Conservation (phyloP, 2,797 vertebrate species). For the Sebastes diaconus region DNA sequence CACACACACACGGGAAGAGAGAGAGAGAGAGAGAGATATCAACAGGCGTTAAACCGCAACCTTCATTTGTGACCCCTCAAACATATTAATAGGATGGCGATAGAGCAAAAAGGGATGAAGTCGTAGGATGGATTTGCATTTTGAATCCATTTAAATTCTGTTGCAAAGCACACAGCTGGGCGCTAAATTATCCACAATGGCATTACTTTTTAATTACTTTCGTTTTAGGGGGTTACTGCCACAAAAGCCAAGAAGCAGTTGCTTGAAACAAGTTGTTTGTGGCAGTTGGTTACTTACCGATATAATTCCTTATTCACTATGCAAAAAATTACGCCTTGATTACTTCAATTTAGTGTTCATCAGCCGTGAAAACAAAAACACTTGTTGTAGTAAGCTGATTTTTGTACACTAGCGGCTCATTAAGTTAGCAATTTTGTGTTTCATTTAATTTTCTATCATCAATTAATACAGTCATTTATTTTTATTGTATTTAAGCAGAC, state of each 20-base stretch:
- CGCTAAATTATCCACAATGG: constrained; percentile 43
- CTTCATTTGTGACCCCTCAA: constrained; percentile 15
- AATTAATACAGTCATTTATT: constrained; percentile 32
- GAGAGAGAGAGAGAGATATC: constrained; percentile 4
- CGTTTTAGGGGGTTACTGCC: constrained; percentile 25
- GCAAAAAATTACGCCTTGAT: constrained; percentile 34
- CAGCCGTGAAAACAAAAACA: constrained; percentile 25
- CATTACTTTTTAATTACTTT: constrained; percentile 58
- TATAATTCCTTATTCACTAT: constrained; percentile 40
- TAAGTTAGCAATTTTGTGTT: constrained; percentile 26
- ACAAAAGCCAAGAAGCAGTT: constrained; percentile 30
- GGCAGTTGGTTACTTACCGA: constrained; percentile 28
- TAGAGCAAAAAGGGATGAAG: not conserved
- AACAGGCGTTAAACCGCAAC: constrained; percentile 11
- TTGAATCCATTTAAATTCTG: constrained; percentile 16
- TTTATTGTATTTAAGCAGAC: constrained; percentile 15
- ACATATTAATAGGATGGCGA: constrained; percentile 9
- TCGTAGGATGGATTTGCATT: constrained; percentile 22
- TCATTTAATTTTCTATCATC: constrained; percentile 41
- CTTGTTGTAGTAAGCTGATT: constrained; percentile 34
- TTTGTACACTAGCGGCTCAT: constrained; percentile 29
- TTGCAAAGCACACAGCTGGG: constrained; percentile 44
- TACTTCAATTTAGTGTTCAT: constrained; percentile 38
- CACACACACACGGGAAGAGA: not conserved
- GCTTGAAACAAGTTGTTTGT: constrained; percentile 16